Conservation (phyloP, 2,797 vertebrate genomes). For the Cirrhinus molitorella region DNA sequence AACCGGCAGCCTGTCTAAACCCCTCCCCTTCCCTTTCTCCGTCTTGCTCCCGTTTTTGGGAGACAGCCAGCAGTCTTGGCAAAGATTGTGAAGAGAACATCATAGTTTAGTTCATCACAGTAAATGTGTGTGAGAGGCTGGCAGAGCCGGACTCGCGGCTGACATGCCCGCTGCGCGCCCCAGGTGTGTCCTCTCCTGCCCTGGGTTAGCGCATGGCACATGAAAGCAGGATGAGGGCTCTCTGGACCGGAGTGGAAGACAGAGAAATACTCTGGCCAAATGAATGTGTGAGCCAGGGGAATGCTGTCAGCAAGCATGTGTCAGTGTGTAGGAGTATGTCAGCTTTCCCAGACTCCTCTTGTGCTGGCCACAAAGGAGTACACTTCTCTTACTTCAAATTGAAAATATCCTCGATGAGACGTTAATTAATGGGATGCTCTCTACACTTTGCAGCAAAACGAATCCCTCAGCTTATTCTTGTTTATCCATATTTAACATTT, state of each 20-base stretch:
- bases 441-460: not conserved
- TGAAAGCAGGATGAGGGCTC: conserved; percentile 37
- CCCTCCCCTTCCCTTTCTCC: not conserved
- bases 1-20: conserved; percentile 62
- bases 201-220: conserved; percentile 37
- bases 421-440: conserved; percentile 5
- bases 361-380: conserved; percentile 5
- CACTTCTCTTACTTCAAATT: conserved; percentile 16
- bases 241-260: conserved; percentile 27
- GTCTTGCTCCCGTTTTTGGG: conserved; percentile 62
- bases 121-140: conserved; percentile 65
- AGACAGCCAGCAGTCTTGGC: conserved; percentile 70
- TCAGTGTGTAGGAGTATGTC: conserved; percentile 36
- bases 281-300: conserved; percentile 41
- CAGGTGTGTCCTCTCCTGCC: conserved; percentile 39
- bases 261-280: conserved; percentile 32
- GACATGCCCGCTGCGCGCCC: conserved; percentile 26
- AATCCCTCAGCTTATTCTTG: not conserved
- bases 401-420: not conserved
- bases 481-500: conserved; percentile 10
- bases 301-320: conserved; percentile 34
- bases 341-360: conserved; percentile 24
- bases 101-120: conserved; percentile 73
- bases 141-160: conserved; percentile 67
- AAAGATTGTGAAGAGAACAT: conserved; percentile 68